A percentile compares a stretch with the other conserved stretches of the same genome.
These are phyloP conservation scores for Erynnis tages DNA, from an alignment of 2,888 invertebrate species.

Conservation along the genomic window DNA sequence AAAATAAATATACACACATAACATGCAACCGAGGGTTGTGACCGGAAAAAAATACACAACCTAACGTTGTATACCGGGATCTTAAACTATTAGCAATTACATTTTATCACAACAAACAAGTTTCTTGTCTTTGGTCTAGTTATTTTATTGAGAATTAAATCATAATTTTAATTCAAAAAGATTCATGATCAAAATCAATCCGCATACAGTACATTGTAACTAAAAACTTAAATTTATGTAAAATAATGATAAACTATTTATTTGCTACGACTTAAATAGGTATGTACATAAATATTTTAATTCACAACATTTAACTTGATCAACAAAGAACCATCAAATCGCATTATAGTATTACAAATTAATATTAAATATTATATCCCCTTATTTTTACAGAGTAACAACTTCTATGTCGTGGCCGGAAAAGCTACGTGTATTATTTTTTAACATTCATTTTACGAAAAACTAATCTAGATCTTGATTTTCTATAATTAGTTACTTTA, in stretches of 20 bases:
- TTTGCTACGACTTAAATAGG: slow-evolving; percentile 76
- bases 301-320: slow-evolving; percentile 65
- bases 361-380: slow-evolving; percentile 23
- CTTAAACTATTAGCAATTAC: no score
- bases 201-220: slow-evolving; percentile 32
- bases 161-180: slow-evolving; percentile 31
- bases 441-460: no score
- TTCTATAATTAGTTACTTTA: no score
- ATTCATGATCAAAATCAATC: slow-evolving; percentile 28
- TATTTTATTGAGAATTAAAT: slow-evolving; percentile 55
- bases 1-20: no score
- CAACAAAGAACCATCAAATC: slow-evolving; percentile 46
- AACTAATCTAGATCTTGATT: no score
- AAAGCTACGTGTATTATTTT: no score
- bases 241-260: slow-evolving; percentile 72
- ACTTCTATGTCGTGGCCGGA: slow-evolving; percentile 8
- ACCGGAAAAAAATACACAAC: no score
- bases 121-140: slow-evolving; percentile 72
- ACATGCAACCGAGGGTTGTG: no score
- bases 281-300: slow-evolving; percentile 64
- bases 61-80: no score
- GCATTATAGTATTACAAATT: slow-evolving; percentile 29
- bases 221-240: slow-evolving; percentile 43
- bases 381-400: slow-evolving; percentile 15
- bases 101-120: slow-evolving; percentile 40